phyloP scores from a whole-genome alignment of 1,140 invertebrate genomes.

The Dendrolimus kikuchii region DNA sequence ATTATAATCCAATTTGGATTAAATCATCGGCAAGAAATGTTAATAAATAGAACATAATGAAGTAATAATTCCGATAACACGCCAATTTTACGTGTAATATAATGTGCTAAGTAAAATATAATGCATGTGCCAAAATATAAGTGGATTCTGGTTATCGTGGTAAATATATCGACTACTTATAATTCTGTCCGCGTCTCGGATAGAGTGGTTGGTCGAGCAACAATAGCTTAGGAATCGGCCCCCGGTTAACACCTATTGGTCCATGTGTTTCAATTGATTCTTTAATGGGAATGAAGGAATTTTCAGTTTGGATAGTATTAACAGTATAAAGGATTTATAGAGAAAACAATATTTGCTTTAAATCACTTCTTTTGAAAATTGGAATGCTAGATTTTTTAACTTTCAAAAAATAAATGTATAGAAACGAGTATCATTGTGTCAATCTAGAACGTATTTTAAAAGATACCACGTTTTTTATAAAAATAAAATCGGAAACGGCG shows the following conservation, averaged over 20 bases:
- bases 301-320: not conserved
- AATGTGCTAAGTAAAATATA: not conserved
- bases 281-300: slow-evolving; percentile 12
- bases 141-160: slow-evolving; percentile 8
- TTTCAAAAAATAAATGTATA: not conserved
- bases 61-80: no score
- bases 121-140: slow-evolving; percentile 3
- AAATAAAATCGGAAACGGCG: no score
- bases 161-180: slow-evolving; percentile 26
- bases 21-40: no score
- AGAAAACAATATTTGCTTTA: slow-evolving; percentile 1
- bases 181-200: slow-evolving; percentile 34
- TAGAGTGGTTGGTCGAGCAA: slow-evolving; percentile 40
- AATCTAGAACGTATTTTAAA: no score
- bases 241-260: slow-evolving; percentile 50
- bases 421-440: not conserved
- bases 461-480: no score
- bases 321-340: no score
- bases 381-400: slow-evolving; percentile 1
- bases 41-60: no score
- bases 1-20: no score
- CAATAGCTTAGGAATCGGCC: slow-evolving; percentile 45
- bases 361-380: slow-evolving; percentile 10
- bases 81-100: no score
- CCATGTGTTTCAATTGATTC: slow-evolving; percentile 52